A percentile compares a stretch with the other conserved stretches of the same genome.
Evolutionary conservation across 2,113 vertebrate genomes (phyloP).

Genomic region (Poeciliopsis prolifica): DNA sequence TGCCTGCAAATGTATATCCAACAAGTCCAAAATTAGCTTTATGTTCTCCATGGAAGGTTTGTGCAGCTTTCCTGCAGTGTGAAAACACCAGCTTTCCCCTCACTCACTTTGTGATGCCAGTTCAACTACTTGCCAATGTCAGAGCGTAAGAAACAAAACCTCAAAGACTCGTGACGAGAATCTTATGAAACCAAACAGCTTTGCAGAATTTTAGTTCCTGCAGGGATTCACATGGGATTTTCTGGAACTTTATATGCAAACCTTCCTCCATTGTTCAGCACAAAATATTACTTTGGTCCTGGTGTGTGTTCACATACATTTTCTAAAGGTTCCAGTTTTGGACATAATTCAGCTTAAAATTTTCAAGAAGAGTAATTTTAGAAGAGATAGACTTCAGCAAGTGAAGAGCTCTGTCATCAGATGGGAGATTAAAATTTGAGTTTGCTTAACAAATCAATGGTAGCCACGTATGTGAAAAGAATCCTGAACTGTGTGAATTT

Average conservation of each 20-base stretch:
- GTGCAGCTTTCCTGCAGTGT: constrained; percentile 12
- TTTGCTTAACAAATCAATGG: constrained; percentile 25
- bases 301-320: background rate
- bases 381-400: background rate
- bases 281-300: background rate
- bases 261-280: background rate
- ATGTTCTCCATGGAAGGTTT: constrained; percentile 26
- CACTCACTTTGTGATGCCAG: constrained; percentile 31
- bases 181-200: constrained; percentile 35
- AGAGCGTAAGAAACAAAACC: constrained; percentile 51
- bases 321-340: constrained; percentile 6
- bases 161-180: constrained; percentile 40
- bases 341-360: constrained; percentile 5
- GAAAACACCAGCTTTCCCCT: constrained; percentile 36
- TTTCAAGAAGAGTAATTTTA: background rate
- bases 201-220: constrained; percentile 37
- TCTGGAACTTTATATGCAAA: constrained; percentile 31
- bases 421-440: constrained; percentile 29
- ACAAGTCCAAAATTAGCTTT: constrained; percentile 1
- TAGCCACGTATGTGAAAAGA: background rate
- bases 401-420: background rate
- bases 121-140: constrained; percentile 45
- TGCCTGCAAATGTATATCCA: constrained; percentile 3
- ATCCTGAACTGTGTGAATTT: no score
- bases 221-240: constrained; percentile 42